phyloP scores from a whole-genome alignment of 1,140 invertebrate species.

The Plodia interpunctella region DNA sequence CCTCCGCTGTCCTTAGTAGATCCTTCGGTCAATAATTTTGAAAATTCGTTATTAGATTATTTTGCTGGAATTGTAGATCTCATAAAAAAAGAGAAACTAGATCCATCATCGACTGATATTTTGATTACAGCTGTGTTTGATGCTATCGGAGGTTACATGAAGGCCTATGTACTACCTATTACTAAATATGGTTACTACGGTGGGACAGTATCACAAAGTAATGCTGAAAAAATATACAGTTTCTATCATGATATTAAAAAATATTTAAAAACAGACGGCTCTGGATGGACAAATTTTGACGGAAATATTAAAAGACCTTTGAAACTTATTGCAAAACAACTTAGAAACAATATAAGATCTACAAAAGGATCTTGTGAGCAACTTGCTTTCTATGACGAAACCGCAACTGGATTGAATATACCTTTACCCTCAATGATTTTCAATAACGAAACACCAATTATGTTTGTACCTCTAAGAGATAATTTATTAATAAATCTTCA shows the following conservation, averaged over 20 bases:
- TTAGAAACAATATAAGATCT: conserved; percentile 21
- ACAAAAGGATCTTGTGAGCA: conserved; percentile 37
- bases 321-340: conserved; percentile 31
- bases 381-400: conserved; percentile 48
- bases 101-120: conserved; percentile 28
- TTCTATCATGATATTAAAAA: conserved; percentile 48
- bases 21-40: conserved; percentile 38
- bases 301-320: conserved; percentile 36
- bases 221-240: conserved; percentile 38
- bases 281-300: conserved; percentile 38
- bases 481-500: conserved; percentile 37
- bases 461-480: conserved; percentile 58
- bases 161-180: conserved; percentile 50
- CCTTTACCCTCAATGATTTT: conserved; percentile 51
- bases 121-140: conserved; percentile 54
- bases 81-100: conserved; percentile 36
- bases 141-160: conserved; percentile 53
- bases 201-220: conserved; percentile 40
- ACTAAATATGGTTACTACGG: conserved; percentile 56
- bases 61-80: conserved; percentile 34
- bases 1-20: conserved; percentile 31
- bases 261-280: conserved; percentile 45
- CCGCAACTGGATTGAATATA: conserved; percentile 31
- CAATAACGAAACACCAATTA: conserved; percentile 31
- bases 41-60: conserved; percentile 39